phyloP scores from a whole-genome alignment of 2,797 vertebrate genomes.

The Miichthys miiuy region DNA sequence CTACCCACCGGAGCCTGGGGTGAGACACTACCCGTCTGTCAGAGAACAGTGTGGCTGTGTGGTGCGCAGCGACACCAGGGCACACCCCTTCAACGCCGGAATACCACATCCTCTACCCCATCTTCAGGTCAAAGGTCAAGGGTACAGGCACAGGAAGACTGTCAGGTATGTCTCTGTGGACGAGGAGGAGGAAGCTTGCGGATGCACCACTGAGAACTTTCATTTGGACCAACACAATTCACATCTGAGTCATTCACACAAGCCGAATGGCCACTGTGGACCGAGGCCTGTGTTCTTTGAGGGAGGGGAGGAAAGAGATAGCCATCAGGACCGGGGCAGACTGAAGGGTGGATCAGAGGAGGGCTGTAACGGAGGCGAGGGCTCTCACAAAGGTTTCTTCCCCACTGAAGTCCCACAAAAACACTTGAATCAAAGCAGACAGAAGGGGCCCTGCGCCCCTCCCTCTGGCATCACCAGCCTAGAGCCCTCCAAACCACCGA shows the following conservation, averaged over 20 bases:
- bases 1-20: constrained; percentile 65
- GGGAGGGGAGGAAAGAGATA: constrained; percentile 69
- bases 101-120: constrained; percentile 77
- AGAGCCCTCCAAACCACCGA: constrained; percentile 34
- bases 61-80: constrained; percentile 55
- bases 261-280: constrained; percentile 76
- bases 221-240: constrained; percentile 52
- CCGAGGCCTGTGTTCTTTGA: constrained; percentile 50
- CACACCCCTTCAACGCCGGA: constrained; percentile 66
- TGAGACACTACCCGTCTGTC: constrained; percentile 75
- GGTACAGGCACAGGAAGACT: constrained; percentile 65
- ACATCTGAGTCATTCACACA: constrained; percentile 25
- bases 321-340: constrained; percentile 58
- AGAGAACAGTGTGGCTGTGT: constrained; percentile 80
- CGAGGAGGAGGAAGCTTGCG: constrained; percentile 64
- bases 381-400: constrained; percentile 75
- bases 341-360: constrained; percentile 69
- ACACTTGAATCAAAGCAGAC: constrained; percentile 71
- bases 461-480: constrained; percentile 17
- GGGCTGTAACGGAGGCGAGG: constrained; percentile 65
- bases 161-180: constrained; percentile 63
- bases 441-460: constrained; percentile 48
- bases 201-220: constrained; percentile 49
- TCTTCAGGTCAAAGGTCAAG: constrained; percentile 83
- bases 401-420: constrained; percentile 85